Evolutionary conservation across 2,797 vertebrate species (phyloP), one percentile per base, ranked within the genome.

Genomic region (Menidia menidia): DNA sequence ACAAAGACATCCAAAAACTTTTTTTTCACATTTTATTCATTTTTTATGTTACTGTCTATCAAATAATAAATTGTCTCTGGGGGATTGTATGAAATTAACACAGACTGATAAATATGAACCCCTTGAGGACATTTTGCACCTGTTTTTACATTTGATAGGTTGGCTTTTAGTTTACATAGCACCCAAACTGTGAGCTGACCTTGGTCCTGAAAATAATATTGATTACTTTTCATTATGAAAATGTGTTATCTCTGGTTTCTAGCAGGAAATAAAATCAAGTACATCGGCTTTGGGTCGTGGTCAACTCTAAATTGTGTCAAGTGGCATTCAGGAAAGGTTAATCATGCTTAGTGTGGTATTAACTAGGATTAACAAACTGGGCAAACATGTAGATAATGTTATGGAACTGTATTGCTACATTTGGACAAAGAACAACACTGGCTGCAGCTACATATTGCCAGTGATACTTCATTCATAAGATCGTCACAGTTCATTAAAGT

Each of bases 171-270:
- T 18, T 25, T 39, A 39, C 25, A 0, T 18, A 39, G 42, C 2
- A 45, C 13, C 0, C 18, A 14, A 76, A 15, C 31, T 1, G 12
- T 73, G 89, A 82, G 75, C 86, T 88, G 80, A 61, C 83, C 77
- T n/a, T 83, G 79, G 83, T 87, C 61, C 86, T 88, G 87, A 89
- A 86, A 68, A 31, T 25, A 25, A 25, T n/a, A 31, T 53, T 56
- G 12, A 56, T 2, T n/a, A 45, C 48, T 18, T 11, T 30, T 30
- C 19, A 7, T 48, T 19, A 10, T 5, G 4, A 30, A 30, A 30
- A 19, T 30, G 14, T 12, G 2, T 25, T 30, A 51, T 51, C 10
- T 12, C 11, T 25, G 19, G 18, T 5, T 30, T 19, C 14, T 2
- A 1, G 13, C 19, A 13, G 9, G 10, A 11, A 50, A 25, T 12